phyloP scores from a whole-genome alignment of 2,888 invertebrate species.

The Ichneumoninae sp. region DNA sequence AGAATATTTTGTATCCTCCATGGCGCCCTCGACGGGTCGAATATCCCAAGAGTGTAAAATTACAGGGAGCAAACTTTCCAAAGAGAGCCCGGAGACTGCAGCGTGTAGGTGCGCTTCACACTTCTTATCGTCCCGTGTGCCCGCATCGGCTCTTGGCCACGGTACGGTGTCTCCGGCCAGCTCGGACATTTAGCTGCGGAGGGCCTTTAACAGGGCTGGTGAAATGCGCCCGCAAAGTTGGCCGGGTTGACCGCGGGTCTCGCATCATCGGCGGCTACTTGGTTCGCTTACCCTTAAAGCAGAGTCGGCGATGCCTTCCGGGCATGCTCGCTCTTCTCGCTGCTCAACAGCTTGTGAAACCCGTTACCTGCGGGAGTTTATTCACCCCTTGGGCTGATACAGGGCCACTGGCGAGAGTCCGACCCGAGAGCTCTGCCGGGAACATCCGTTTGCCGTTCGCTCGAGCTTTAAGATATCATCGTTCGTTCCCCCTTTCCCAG shows the following conservation, averaged over 20 bases:
- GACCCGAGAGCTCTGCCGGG: slow-evolving; percentile 5
- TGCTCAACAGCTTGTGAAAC: slow-evolving; percentile 11
- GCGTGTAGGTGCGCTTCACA: too few relatives aligned
- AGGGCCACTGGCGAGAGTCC: neutral
- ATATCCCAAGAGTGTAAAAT: too few relatives aligned
- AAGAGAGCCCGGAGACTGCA: too few relatives aligned
- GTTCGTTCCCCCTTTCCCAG: neutral
- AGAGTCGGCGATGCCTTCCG: neutral
- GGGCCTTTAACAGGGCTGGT: neutral
- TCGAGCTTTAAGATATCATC: slow-evolving; percentile 17
- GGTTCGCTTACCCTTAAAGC: slow-evolving; percentile 9
- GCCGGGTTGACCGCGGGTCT: slow-evolving; percentile 1
- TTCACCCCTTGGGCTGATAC: slow-evolving; percentile 12
- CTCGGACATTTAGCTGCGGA: neutral
- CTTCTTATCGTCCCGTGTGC: neutral
- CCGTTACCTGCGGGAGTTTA: slow-evolving; percentile 16
- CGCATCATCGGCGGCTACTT: slow-evolving; percentile 11
- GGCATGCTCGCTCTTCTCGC: slow-evolving; percentile 6
- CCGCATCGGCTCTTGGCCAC: neutral
- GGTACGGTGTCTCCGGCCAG: neutral
- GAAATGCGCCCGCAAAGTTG: neutral
- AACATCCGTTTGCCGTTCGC: slow-evolving; percentile 12
- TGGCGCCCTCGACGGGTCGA: too few relatives aligned
- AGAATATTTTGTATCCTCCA: too few relatives aligned
- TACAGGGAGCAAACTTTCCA: too few relatives aligned